Evolutionary conservation across 2,113 vertebrate species (phyloP), one percentile per base, ranked within the genome.

Genomic region (Leucosticte australis): DNA sequence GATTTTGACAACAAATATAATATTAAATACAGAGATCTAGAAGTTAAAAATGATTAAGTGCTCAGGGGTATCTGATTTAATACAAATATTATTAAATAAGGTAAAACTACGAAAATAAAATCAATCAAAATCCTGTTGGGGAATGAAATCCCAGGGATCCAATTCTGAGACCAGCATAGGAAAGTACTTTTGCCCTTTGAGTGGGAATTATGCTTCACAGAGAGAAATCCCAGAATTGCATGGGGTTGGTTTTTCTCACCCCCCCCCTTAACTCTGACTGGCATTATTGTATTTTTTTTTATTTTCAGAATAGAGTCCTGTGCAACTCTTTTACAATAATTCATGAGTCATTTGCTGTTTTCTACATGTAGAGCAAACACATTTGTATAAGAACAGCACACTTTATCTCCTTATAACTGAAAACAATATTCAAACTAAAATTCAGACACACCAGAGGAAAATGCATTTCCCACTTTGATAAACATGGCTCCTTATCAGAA

Each of bases 61-160:
- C 56, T 82, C 74, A 77, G 49, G 87, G 63, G 55, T 86, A 92
- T 68, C 46, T 95, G 82, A 91, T 95, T 75, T 95, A 93, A 91
- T 90, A 94, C 35, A 59, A 94, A 70, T 14, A 41, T 82, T 80
- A 95, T 88, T 65, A 94, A 96, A 94, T 90, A 85, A 82, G 76
- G 73, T 88, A 96, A 95, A 94, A 79, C 53, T 81, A 87, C 56
- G 81, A 88, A 92, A 95, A 80, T 69, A 60, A 91, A 94, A 97
- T 94, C 90, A 91, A 94, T 95, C 91, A 93, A 91, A 96, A 87
- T 60, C 75, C 77, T 76, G 21, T 79, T 90, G 84, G 62, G 64
- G 46, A 87, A 92, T 39, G 49, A 80, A 83, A 91, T 87, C 52
- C 62, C 44, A 83, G 57, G 90, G 83, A 81, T n/a, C 35, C 44